Conservation (phyloP, 2,888 invertebrate species). For the Diaperis boleti region DNA sequence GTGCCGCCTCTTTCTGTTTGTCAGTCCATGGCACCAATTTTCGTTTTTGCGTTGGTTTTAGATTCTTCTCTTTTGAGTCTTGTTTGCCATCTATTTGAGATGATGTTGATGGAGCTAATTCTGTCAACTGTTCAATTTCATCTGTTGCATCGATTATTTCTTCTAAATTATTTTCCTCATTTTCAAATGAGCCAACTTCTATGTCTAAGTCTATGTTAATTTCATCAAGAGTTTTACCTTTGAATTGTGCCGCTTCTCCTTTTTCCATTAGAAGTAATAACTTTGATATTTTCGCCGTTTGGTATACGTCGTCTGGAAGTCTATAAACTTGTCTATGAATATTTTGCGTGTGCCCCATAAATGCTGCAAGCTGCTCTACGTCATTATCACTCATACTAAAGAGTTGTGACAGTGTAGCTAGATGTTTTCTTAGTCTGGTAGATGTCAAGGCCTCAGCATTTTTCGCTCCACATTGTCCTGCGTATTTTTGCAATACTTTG, state of each 20-base stretch:
- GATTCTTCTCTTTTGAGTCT: no score
- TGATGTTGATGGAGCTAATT: no score
- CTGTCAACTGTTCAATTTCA: background rate
- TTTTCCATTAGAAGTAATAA: constrained; percentile 44
- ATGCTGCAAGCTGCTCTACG: constrained; percentile 51
- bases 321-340: constrained; percentile 41
- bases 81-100: no score
- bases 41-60: background rate
- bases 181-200: no score
- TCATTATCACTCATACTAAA: constrained; percentile 50
- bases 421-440: constrained; percentile 51
- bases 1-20: constrained; percentile 2
- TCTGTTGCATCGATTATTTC: constrained; percentile 1
- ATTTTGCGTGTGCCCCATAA: constrained; percentile 50
- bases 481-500: constrained; percentile 44
- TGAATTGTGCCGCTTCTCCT: constrained; percentile 36
- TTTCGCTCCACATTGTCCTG: constrained; percentile 45
- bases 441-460: constrained; percentile 49
- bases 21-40: constrained; percentile 5
- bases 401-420: constrained; percentile 52
- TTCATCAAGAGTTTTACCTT: constrained; percentile 47
- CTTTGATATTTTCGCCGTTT: constrained; percentile 49
- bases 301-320: constrained; percentile 46
- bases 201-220: constrained; percentile 39
- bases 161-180: no score